Conservation (phyloP, 2,797 vertebrate species). For the Thunnus albacares region DNA sequence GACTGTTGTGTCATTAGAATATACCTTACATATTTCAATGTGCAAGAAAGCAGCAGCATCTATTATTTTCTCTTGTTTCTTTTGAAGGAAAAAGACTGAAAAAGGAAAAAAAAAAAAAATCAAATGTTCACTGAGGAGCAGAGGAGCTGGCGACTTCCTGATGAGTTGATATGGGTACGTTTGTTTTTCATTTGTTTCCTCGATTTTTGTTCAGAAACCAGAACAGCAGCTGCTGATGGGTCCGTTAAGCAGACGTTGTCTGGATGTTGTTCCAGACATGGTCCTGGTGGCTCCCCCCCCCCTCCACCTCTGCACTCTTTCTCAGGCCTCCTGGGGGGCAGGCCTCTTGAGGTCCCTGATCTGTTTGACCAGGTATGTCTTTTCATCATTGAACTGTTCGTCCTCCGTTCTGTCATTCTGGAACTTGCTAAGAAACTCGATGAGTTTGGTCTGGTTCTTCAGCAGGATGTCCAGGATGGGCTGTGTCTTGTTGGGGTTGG, state of each 20-base stretch:
- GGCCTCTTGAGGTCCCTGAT: constrained; percentile 99
- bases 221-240: constrained; percentile 91
- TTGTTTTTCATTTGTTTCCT: constrained; percentile 83
- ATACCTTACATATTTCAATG: constrained; percentile 86
- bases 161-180: constrained; percentile 86
- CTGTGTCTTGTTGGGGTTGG: constrained; percentile 98
- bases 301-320: constrained; percentile 13
- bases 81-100: constrained; percentile 60
- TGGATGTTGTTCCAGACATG: constrained; percentile 67
- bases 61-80: constrained; percentile 82
- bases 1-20: constrained; percentile 84
- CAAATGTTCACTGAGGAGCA: constrained; percentile 91
- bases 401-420: constrained; percentile 98
- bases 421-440: constrained; percentile 98
- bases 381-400: constrained; percentile 98
- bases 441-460: constrained; percentile 98
- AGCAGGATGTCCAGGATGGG: constrained; percentile 98
- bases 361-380: constrained; percentile 99
- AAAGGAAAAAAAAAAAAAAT: constrained; percentile 82
- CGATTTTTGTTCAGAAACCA: constrained; percentile 78
- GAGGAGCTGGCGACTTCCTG: constrained; percentile 91
- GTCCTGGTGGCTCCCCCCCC: constrained; percentile 66
- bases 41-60: constrained; percentile 94
- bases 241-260: constrained; percentile 80
- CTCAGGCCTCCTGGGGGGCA: constrained; percentile 93